Conservation (phyloP, 2,888 invertebrate species). For the Platycheirus albimanus region DNA sequence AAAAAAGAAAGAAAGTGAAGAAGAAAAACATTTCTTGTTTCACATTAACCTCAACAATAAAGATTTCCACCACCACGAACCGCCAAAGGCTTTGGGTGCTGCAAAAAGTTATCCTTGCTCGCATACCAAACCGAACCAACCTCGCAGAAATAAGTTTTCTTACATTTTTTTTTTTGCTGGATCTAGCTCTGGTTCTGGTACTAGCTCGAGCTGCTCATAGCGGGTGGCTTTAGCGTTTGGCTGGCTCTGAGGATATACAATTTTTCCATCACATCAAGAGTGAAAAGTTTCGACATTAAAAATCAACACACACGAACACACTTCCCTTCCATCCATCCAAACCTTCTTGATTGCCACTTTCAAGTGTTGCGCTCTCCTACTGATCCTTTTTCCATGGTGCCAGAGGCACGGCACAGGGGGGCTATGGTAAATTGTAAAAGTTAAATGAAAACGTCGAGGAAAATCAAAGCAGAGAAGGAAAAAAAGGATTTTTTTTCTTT, state of each 20-base stretch:
- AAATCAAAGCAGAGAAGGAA: conserved; percentile 57
- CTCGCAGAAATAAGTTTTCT: conserved; percentile 36
- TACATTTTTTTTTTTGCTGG: conserved; percentile 1
- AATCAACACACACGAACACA: conserved; percentile 60
- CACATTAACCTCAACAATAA: conserved; percentile 66
- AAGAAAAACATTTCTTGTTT: conserved; percentile 49
- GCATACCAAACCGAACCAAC: conserved; percentile 15
- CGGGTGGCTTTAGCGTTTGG: conserved; percentile 7
- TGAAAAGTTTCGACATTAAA: conserved; percentile 73
- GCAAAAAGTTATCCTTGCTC: conserved; percentile 61
- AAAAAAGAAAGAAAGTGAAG: conserved; percentile 6
- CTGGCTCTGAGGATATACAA: conserved; percentile 18
- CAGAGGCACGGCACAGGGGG: background rate
- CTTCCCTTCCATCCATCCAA: conserved; percentile 31
- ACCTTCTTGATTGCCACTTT: conserved; percentile 58
- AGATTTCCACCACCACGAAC: conserved; percentile 49
- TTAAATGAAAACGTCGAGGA: conserved; percentile 72
- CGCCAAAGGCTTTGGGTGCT: conserved; percentile 42
- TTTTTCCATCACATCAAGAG: conserved; percentile 65
- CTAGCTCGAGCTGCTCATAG: too few relatives aligned
- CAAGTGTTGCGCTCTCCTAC: conserved; percentile 63
- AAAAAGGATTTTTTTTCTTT: background rate
- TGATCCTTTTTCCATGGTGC: conserved; percentile 39
- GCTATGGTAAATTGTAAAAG: conserved; percentile 65
- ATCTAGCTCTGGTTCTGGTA: background rate